Evolutionary conservation across 2,113 vertebrate genomes (phyloP).

Genomic region (Peromyscus maniculatus): DNA sequence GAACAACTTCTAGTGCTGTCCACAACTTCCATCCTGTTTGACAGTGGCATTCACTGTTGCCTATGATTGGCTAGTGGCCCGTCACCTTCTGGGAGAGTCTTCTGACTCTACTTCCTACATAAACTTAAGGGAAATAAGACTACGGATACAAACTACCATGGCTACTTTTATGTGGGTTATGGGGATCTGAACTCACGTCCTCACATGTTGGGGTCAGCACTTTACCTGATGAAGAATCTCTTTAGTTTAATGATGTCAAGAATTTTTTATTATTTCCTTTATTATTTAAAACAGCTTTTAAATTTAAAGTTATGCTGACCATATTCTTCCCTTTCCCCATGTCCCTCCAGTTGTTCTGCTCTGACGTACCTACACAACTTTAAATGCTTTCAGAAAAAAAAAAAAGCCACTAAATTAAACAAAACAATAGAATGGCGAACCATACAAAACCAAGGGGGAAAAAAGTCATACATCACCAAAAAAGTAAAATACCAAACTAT

Average conservation of each 20-base stretch:
- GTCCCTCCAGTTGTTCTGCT: neutral
- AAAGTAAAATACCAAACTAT: neutral
- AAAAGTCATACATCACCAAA: neutral
- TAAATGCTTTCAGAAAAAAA: neutral
- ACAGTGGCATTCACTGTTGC: too few relatives aligned
- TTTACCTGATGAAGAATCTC: neutral
- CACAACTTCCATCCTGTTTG: neutral
- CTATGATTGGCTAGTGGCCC: neutral
- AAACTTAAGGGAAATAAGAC: neutral
- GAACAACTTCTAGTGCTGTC: neutral
- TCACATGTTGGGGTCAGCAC: neutral
- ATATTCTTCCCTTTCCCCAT: accelerated
- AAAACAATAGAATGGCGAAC: neutral
- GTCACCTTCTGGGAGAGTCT: neutral
- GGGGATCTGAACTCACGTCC: neutral
- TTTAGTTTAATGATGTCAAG: neutral
- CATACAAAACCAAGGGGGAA: neutral
- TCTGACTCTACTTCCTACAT: neutral
- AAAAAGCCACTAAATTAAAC: neutral
- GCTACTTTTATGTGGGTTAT: neutral
- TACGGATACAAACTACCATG: neutral
- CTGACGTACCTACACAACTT: neutral
- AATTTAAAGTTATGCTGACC: neutral
- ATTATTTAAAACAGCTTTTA: neutral
- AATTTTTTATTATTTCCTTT: neutral